Conservation (phyloP, 2,888 invertebrate genomes). For the Ichneumoninae sp. region DNA sequence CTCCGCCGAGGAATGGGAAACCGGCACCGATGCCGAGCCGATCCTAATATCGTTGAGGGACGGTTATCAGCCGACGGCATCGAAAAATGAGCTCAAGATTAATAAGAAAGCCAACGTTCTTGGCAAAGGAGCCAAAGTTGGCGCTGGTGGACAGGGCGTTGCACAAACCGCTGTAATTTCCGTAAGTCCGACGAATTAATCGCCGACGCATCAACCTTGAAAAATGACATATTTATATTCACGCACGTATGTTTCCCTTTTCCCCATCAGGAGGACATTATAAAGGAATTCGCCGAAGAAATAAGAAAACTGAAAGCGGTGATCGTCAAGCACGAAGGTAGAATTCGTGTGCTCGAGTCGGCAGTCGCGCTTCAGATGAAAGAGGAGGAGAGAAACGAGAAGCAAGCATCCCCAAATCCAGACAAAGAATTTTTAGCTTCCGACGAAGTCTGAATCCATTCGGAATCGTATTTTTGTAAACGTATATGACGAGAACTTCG, state of each 20-base stretch:
- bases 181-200: constrained; percentile 68
- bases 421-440: constrained; percentile 81
- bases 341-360: constrained; percentile 92
- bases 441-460: constrained; percentile 81
- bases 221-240: not conserved
- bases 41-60: constrained; percentile 96
- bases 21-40: constrained; percentile 95
- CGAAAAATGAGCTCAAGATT: constrained; percentile 89
- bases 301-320: constrained; percentile 97
- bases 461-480: constrained; percentile 71
- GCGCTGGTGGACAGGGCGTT: constrained; percentile 72
- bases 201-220: not conserved
- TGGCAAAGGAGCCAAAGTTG: constrained; percentile 87
- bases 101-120: constrained; percentile 93
- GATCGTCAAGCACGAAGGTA: constrained; percentile 96
- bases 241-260: not conserved
- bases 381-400: constrained; percentile 82
- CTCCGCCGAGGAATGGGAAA: constrained; percentile 96
- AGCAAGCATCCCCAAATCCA: constrained; percentile 77
- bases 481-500: constrained; percentile 65
- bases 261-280: constrained; percentile 88
- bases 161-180: constrained; percentile 70
- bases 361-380: constrained; percentile 85
- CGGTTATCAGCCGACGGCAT: constrained; percentile 87
- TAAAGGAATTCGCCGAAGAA: constrained; percentile 94